Evolutionary conservation across 2,888 invertebrate genomes (phyloP), one percentile per base, ranked within the genome.

Genomic region (Onchidella celtica): DNA sequence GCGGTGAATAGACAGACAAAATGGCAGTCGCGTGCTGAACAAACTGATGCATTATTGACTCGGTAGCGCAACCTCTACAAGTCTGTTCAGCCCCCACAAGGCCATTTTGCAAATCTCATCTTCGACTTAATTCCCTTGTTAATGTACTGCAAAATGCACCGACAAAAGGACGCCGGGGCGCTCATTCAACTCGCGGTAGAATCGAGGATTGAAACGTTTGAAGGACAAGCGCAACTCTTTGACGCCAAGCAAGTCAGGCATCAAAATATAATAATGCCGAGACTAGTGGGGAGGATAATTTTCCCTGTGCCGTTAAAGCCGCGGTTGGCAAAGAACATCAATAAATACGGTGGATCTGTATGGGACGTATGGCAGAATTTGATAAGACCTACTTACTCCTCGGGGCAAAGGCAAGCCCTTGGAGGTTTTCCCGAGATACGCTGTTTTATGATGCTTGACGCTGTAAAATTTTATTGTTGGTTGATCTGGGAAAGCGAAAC

Each of bases 231-330:
- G 55, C 70, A 29, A 6, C n/a, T 70, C 17, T 21, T 70, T 29
- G 24, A 70, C 70, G 55, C 70, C 70, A 32, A 29, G 47, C 29
- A 55, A 47, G 70, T 29, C 55, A 29, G 29, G 70, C 55, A 55
- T 47, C 29, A 55, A 70, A 24, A 68, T 11, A 68, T 40, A 40
- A 68, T 68, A 36, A 66, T n/a, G 27, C 34, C 24, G n/a, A 4
- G 36, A 65, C 34, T 65, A 21, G 34, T 66, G 32, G 21, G 2
- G 34, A 65, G 65, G 4, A 34, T 11, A 27, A 6, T 65, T 65
- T 34, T 14, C 17, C 17, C 47, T 47, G 47, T 17, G 17, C 17
- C 17, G 47, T 47, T 9, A 17, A 17, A 47, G 47, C 9, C 9
- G 32, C 29, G 63, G 24, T 11, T 63, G 63, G 29, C 9, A 63